Conservation (phyloP, 2,113 vertebrate species). For the Montifringilla adamsi region DNA sequence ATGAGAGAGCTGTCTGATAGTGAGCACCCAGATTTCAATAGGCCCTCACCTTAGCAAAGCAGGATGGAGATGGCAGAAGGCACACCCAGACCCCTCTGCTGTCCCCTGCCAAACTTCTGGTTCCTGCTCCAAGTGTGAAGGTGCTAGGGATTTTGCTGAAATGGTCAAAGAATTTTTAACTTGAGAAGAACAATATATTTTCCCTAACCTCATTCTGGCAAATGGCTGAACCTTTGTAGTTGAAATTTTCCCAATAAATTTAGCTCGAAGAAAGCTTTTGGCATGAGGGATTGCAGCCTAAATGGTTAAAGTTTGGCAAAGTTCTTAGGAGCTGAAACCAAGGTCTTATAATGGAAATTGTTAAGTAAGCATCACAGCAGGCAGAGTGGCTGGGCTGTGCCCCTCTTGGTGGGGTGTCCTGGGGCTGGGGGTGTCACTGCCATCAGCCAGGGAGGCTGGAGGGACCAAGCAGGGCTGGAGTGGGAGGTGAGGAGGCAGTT, state of each 20-base stretch:
- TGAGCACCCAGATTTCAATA: not conserved
- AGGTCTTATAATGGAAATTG: conserved; percentile 6
- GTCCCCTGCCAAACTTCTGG: not conserved
- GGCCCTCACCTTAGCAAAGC: not conserved
- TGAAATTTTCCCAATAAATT: conserved; percentile 64
- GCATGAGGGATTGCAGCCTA: conserved; percentile 18
- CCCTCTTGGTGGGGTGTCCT: not conserved
- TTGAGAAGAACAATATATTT: conserved; percentile 60
- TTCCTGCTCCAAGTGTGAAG: conserved; percentile 21
- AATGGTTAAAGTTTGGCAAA: conserved; percentile 63
- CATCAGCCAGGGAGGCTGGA: not conserved
- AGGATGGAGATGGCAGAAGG: not conserved
- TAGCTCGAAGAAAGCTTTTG: conserved; percentile 42
- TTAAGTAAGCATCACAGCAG: conserved; percentile 24
- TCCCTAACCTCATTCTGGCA: conserved; percentile 65
- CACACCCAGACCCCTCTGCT: not conserved
- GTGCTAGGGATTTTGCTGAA: conserved; percentile 54
- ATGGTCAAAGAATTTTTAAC: conserved; percentile 40
- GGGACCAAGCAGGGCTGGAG: not conserved
- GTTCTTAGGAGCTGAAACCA: not conserved
- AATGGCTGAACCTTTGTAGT: conserved; percentile 45
- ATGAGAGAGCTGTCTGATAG: not conserved
- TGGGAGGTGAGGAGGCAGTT: not conserved
- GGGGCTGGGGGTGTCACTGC: not conserved
- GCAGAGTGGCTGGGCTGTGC: not conserved